Evolutionary conservation across 2,797 vertebrate genomes (phyloP).

Genomic region (Hoplostethus mediterraneus): DNA sequence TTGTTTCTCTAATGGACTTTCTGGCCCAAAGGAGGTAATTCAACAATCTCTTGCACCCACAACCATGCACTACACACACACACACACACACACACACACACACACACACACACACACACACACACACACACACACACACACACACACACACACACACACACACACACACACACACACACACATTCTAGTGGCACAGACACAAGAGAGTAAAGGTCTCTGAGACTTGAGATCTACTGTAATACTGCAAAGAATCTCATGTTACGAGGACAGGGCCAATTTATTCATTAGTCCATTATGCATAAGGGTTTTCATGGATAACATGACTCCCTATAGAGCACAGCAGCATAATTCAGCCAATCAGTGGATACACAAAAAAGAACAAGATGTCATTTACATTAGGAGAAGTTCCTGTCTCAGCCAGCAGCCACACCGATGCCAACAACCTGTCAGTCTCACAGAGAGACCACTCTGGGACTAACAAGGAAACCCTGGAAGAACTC

Average conservation of each 20-base stretch:
- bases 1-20: not conserved
- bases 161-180: slow-evolving; percentile 4
- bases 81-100: not conserved
- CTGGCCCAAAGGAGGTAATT: not conserved
- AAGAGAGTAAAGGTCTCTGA: not conserved
- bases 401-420: not conserved
- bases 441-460: not conserved
- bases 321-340: not conserved
- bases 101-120: slow-evolving; percentile 9
- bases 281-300: not conserved
- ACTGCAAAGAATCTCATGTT: not conserved
- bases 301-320: not conserved
- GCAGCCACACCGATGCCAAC: not conserved
- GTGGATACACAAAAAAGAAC: not conserved
- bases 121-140: slow-evolving; percentile 5
- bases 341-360: not conserved
- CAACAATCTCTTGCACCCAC: too few species aligned
- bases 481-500: not conserved
- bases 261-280: not conserved
- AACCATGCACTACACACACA: too few species aligned
- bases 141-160: not conserved
- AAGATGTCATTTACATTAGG: not conserved
- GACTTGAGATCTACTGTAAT: not conserved
- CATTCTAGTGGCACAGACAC: not conserved
- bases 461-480: not conserved